Base-by-base conservation (phyloP, 1,140 invertebrate species). In the Sminthurinus signatus region DNA sequence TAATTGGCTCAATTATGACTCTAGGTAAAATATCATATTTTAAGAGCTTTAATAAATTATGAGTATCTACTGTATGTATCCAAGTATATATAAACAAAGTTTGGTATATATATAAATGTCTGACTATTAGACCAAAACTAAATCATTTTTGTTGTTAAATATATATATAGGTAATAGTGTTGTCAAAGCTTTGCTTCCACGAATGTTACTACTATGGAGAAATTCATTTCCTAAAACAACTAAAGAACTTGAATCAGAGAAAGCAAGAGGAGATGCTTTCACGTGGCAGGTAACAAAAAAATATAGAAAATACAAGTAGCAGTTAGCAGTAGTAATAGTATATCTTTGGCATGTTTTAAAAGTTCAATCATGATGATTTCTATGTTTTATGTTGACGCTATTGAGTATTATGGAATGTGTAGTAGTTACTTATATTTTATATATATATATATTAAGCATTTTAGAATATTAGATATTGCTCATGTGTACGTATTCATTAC, bases 231-330 rank as follows among this genome's bases (percentile, higher is more conserved):
- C 96, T 0, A 82, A 93, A 44, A 96, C 93, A 0, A 86, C 86
- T 29, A 96, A 96, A 75, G 95, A 99, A 76, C 80, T 98, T 23
- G 96, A 98, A 74, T 93, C 91, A 8, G 96, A 99, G 78, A 98
- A 97, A 75, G 89, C 91, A 0, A 82, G 96, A 64, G 96, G 96
- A 8, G 96, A 99, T 81, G 89, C 93, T 0, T 98, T 98, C 76
- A 99, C 96, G 43, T 99, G 96, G 96, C 94, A 98, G 82, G 79
- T n/a, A n/a, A n/a, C n/a, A n/a, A n/a, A n/a, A n/a, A n/a, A n/a
- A n/a, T n/a, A n/a, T n/a, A n/a, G n/a, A n/a, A n/a, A n/a, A n/a
- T n/a, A n/a, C n/a, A n/a, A n/a, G n/a, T n/a, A n/a, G n/a, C n/a
- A n/a, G n/a, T n/a, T n/a, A n/a, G n/a, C n/a, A n/a, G n/a, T n/a